Evolutionary conservation across 2,888 invertebrate genomes (phyloP).

Genomic region (Chymomyza caudatula): DNA sequence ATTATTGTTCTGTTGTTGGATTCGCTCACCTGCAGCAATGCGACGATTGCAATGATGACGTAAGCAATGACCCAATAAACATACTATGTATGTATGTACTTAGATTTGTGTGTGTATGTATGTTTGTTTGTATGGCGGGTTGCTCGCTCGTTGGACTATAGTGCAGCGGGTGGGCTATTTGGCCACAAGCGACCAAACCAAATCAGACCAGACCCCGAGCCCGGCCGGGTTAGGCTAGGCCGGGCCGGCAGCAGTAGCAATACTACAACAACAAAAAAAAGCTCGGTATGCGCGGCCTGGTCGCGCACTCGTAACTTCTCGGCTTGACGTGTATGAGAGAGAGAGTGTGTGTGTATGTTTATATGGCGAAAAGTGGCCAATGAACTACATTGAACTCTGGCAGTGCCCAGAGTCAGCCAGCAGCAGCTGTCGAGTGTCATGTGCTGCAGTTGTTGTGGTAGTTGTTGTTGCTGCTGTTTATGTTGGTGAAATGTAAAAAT

Average conservation of each 20-base stretch:
- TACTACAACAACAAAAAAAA: neutral
- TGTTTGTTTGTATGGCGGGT: conserved; percentile 7
- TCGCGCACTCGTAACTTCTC: conserved; percentile 65
- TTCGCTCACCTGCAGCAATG: conserved; percentile 38
- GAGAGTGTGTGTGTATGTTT: conserved; percentile 19
- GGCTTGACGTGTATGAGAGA: conserved; percentile 46
- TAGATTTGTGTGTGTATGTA: conserved; percentile 52
- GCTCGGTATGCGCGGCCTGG: conserved; percentile 37
- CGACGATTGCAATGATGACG: conserved; percentile 55
- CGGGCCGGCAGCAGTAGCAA: conserved; percentile 14
- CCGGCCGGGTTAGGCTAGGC: neutral
- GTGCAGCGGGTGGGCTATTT: neutral
- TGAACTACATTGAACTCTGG: conserved; percentile 73
- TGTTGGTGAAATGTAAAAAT: conserved; percentile 36
- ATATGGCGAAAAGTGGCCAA: conserved; percentile 68
- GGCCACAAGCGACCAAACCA: too few species aligned
- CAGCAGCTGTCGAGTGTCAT: conserved; percentile 60
- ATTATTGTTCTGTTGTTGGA: neutral
- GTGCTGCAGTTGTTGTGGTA: conserved; percentile 30
- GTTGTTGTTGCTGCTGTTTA: conserved; percentile 15
- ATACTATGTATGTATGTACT: conserved; percentile 40
- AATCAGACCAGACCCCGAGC: neutral
- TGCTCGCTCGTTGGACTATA: neutral
- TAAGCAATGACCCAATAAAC: conserved; percentile 70
- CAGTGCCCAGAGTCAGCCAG: conserved; percentile 33